Base-by-base conservation (phyloP, 2,888 invertebrate genomes). In the Tetranychus truncatus region DNA sequence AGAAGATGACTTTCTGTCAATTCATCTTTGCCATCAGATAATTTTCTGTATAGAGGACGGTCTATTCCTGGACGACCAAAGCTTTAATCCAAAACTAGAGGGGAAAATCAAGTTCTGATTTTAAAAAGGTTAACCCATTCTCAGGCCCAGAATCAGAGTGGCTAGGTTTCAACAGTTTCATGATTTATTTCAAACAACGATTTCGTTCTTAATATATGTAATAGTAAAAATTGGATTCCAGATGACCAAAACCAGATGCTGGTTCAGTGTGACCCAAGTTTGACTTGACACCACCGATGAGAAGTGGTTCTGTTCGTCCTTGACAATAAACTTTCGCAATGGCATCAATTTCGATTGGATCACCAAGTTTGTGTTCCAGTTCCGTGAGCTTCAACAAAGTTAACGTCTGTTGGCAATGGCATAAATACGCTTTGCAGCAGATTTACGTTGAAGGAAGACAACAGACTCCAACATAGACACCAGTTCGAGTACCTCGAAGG, bases 181-280 rank as follows among this genome's bases (percentile, higher is more conserved):
- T n/a, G n/a, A n/a, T n/a, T n/a, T n/a, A n/a, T n/a, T n/a, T n/a
- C n/a, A n/a, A n/a, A n/a, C n/a, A n/a, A n/a, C n/a, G n/a, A n/a
- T n/a, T n/a, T n/a, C n/a, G n/a, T n/a, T n/a, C n/a, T n/a, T n/a
- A n/a, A n/a, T n/a, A n/a, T n/a, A n/a, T n/a, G n/a, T n/a, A n/a
- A n/a, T n/a, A n/a, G n/a, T n/a, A n/a, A n/a, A n/a, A n/a, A n/a
- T n/a, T n/a, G n/a, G n/a, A n/a, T n/a, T n/a, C n/a, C n/a, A n/a
- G n/a, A n/a, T n/a, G n/a, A n/a, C n/a, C n/a, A n/a, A n/a, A n/a
- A 45, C 94, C 95, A 45, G 79, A 78, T 20, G 78, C 75, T 9
- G 79, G 92, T 84, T 99, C 97, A 5, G 95, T 89, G 83, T 99
- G 97, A 1, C 97, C 97, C 94, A 97, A 95, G 84, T 97, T 99